Base-by-base conservation (phyloP, 2,797 vertebrate genomes). In the Phoebastria nigripes region DNA sequence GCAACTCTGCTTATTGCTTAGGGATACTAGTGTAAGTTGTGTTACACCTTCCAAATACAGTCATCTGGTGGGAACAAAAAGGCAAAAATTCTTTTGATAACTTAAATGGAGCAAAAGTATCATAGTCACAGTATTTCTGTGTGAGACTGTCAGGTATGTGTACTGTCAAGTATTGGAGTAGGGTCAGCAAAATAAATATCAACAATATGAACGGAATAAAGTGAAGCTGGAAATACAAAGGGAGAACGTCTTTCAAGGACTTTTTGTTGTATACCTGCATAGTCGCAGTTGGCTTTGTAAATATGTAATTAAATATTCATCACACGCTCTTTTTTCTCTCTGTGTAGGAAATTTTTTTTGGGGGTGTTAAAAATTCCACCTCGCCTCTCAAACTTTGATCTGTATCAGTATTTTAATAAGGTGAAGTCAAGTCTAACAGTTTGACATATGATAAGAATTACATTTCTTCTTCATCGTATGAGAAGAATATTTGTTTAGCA, bases 401-500 rank as follows among this genome's bases (percentile, higher is more conserved):
- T 65, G 3, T 83, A 20, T 69, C 51, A 20, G 2, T 79, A 44
- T 86, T 87, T 87, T 70, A 41, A 37, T 67, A 37, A 62, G 26
- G 16, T 69, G 42, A 79, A 82, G 26, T 61, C 31, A 82, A 78
- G 9, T 72, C 33, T 29, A 62, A 25, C 24, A 41, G 19, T 66
- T 69, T 83, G 82, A 49, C 35, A 11, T 35, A 18, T 1, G 6
- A 42, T 52, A 67, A 73, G 20, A 77, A 46, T 74, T 37, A 24
- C 12, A n/a, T 85, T 94, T 80, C 66, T 59, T 72, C 47, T 72
- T 90, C 79, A 39, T 49, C 22, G 39, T 89, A 31, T 0, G 2
- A 59, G 78, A 73, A 81, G 67, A 73, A 28, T 44, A 59, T 71
- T 51, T 79, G 63, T 80, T 87, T 74, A 87, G 83, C 28, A 18